Percentiles rank a stretch among this genome's conserved stretches.
Conservation (phyloP, 2,888 invertebrate species). For the Schrankia costaestrigalis region DNA sequence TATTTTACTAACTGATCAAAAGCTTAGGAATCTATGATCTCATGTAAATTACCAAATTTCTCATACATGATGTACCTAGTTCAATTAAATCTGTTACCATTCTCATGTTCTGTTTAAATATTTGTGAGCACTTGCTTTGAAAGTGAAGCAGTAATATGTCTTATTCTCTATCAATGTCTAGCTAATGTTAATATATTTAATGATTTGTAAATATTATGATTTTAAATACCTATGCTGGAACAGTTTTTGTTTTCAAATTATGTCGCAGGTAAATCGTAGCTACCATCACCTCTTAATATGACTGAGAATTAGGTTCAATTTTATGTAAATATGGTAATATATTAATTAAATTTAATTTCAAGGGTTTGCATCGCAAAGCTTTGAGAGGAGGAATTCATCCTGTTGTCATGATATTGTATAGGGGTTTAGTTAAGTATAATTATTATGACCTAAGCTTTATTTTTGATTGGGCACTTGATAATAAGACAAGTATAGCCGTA, state of each 20-base stretch:
- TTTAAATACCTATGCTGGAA: constrained; percentile 15
- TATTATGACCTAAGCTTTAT: constrained; percentile 22
- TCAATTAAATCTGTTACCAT: constrained; percentile 54
- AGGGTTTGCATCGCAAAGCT: constrained; percentile 40
- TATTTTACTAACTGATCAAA: constrained; percentile 23
- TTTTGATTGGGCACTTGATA: constrained; percentile 22
- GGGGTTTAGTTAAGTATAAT: constrained; percentile 26
- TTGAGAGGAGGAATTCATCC: constrained; percentile 42
- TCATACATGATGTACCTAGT: constrained; percentile 42
- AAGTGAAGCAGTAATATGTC: constrained; percentile 21
- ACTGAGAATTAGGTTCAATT: constrained; percentile 78
- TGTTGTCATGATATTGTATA: constrained; percentile 34
- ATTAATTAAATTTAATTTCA: constrained; percentile 50
- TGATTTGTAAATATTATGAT: constrained; percentile 34
- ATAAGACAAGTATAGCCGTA: constrained; percentile 19
- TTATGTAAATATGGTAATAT: constrained; percentile 58
- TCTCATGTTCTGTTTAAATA: constrained; percentile 21
- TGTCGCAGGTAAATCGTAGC: constrained; percentile 27
- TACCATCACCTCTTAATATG: constrained; percentile 63
- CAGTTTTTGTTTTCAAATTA: too few relatives aligned
- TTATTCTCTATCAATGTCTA: constrained; percentile 28
- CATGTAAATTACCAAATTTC: constrained; percentile 66
- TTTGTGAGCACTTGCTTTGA: constrained; percentile 23
- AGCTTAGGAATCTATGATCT: constrained; percentile 55
- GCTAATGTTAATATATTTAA: constrained; percentile 19